Base-by-base conservation (phyloP, 2,113 vertebrate genomes). In the Sander vitreus region DNA sequence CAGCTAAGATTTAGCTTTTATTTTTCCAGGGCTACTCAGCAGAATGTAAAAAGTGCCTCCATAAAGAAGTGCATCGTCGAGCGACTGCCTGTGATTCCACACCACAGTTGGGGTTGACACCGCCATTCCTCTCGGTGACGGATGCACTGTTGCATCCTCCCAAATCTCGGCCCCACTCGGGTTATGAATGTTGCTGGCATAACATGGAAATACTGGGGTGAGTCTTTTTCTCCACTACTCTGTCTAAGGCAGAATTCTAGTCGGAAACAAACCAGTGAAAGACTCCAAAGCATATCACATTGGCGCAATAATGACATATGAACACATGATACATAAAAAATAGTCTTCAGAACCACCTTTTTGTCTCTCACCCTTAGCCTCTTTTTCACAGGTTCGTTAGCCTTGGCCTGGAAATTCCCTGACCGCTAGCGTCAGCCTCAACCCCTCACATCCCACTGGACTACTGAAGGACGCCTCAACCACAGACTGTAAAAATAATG, bases 11-110 rank as follows among this genome's bases (percentile, higher is more conserved):
- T 93, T 93, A 93, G 90, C 84, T 89, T 93, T 93, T 93, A 93
- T 93, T 93, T 94, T 94, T 92, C 90, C 84, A 94, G 86, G 88
- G 87, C 92, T 88, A 93, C 94, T 93, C 92, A 93, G 92, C 92
- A 92, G 88, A 94, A 94, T 94, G 92, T 91, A 93, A 93, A 93
- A 94, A 92, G 91, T 85, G 90, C 84, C 83, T 89, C 91, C 81
- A 92, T 93, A 93, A 91, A 94, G 90, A 94, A 93, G 91, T 91
- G 91, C 89, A 92, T 94, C 89, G 93, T 81, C 88, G 88, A 90
- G 89, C 90, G 83, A 92, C 90, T 91, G 91, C 82, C 86, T 93
- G 91, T 92, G 90, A 94, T 94, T 94, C 93, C 92, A 91, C 89
- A 92, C 85, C 91, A 91, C 90, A 93, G 91, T 89, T 89, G 87